These are phyloP conservation scores for Pituophis catenifer DNA, from an alignment of 2,113 vertebrate species.

Conservation along the genomic window DNA sequence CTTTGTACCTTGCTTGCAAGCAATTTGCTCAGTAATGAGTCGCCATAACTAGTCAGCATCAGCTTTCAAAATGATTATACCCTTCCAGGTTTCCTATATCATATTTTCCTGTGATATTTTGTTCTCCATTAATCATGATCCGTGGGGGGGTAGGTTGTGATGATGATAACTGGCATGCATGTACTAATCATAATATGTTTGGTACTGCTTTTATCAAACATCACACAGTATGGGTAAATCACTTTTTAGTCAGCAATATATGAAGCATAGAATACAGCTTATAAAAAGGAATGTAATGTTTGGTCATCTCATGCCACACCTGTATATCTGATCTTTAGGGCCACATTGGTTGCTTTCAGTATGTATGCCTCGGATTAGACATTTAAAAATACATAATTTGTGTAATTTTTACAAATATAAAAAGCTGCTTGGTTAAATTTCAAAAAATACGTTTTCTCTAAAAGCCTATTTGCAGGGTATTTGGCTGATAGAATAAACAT, in stretches of 20 bases:
- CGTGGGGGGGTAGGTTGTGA: not conserved
- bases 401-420: not conserved
- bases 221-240: not conserved
- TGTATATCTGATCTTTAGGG: not conserved
- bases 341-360: not conserved
- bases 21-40: not conserved
- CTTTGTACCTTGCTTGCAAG: not conserved
- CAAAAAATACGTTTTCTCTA: not conserved
- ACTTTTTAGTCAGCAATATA: not conserved
- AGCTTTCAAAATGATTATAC: not conserved
- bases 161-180: not conserved
- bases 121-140: not conserved
- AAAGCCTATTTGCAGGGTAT: not conserved
- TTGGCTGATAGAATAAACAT: not conserved
- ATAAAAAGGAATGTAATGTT: not conserved
- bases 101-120: not conserved
- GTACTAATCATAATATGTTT: not conserved
- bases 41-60: not conserved
- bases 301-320: not conserved
- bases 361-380: not conserved
- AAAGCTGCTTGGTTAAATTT: not conserved
- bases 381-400: not conserved
- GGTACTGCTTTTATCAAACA: not conserved
- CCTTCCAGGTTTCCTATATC: not conserved
- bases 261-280: not conserved